Base-by-base conservation (phyloP, 1,140 invertebrate genomes). In the Fopius arisanus region DNA sequence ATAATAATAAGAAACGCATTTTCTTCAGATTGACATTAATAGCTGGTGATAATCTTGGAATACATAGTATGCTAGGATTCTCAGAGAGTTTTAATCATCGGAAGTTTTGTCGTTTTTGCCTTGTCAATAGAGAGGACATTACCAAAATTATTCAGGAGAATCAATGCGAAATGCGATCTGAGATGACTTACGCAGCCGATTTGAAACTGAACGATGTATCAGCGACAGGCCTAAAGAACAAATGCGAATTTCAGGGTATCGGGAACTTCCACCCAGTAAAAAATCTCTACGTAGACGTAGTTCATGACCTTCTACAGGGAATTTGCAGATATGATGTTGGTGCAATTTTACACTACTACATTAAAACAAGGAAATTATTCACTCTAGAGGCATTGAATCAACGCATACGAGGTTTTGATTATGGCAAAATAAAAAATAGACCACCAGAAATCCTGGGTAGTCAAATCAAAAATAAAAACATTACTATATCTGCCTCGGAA, bases 21-120 rank as follows among this genome's bases (percentile, higher is more conserved):
- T 70, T 76, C 23, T 81, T 84, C 75, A 31, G 63, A 68, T 73
- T 84, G 41, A 67, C 51, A 29, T 68, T 81, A 63, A 43, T 83
- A 72, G 62, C 79, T 21, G 84, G 81, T 19, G 83, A 86, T 76
- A 82, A 84, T 67, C 67, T 85, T 41, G 79, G 83, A 37, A 6
- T 83, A 5, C 78, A 86, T 70, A 63, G 41, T 19, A 66, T 83
- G 21, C 70, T 83, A 19, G 83, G 81, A 28, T 81, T 81, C 59
- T 16, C 62, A 10, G 83, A 83, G 76, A 78, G 77, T 72, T 84
- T 86, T 66, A 70, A 71, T 26, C 73, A 75, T 23, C 80, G 72
- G 67, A 76, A 67, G 48, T 82, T 76, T 68, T 84, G 82, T 73
- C 67, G 79, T 19, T 79, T 82, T 76, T 83, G 80, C 73, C 51